A percentile compares a stretch with the other conserved stretches of the same genome.
Evolutionary conservation across 2,888 invertebrate species (phyloP).

Genomic region (Onchidella celtica): DNA sequence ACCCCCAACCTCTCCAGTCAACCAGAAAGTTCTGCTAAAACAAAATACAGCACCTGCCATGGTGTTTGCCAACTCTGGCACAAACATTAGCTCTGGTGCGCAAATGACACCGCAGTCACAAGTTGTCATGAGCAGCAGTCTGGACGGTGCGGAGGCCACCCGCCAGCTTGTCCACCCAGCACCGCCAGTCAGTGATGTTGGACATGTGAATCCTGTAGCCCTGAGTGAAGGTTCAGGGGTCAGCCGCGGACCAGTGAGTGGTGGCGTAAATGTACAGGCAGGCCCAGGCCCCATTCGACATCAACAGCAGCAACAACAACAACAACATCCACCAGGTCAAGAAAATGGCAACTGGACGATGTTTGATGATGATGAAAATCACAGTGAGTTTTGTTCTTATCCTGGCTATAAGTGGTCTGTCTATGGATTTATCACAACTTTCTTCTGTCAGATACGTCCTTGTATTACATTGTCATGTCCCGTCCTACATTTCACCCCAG

Average conservation of each 20-base stretch:
- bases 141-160: constrained; percentile 27
- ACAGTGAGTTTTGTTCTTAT: constrained; percentile 65
- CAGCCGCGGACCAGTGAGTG: background rate
- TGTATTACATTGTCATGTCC: background rate
- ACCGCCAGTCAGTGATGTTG: constrained; percentile 45
- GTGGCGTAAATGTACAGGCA: constrained; percentile 29
- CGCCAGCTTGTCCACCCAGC: constrained; percentile 11
- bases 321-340: constrained; percentile 51
- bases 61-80: constrained; percentile 39
- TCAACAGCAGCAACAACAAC: constrained; percentile 31
- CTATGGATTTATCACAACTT: background rate
- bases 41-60: constrained; percentile 59
- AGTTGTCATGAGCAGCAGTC: constrained; percentile 12
- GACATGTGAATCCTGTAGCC: constrained; percentile 58
- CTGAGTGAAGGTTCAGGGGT: constrained; percentile 41
- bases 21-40: constrained; percentile 52
- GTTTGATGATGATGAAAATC: constrained; percentile 75
- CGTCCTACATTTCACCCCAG: background rate
- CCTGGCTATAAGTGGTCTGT: background rate
- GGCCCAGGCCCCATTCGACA: constrained; percentile 1
- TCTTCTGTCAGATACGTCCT: background rate
- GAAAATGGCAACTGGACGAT: constrained; percentile 73
- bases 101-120: constrained; percentile 33
- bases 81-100: background rate
- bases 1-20: constrained; percentile 60